Evolutionary conservation across 2,113 vertebrate species (phyloP).

Genomic region (Cyprinodon brontotheroides): DNA sequence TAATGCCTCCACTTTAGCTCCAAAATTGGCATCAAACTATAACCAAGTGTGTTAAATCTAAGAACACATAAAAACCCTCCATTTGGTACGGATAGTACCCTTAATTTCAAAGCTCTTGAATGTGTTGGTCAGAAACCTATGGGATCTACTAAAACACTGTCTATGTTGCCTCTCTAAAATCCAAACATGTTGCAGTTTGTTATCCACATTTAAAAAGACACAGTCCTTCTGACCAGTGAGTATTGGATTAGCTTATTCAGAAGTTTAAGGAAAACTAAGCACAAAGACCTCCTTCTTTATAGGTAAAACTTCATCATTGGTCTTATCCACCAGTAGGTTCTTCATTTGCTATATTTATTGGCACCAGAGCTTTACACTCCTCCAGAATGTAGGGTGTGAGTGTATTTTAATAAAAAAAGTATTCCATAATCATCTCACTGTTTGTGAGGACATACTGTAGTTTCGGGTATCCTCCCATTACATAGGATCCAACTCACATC

Average conservation of each 20-base stretch:
- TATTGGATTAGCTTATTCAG: background rate
- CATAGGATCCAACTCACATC: no score
- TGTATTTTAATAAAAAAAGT: background rate
- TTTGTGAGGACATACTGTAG: background rate
- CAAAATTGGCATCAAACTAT: no score
- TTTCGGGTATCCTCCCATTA: no score
- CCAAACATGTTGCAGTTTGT: background rate
- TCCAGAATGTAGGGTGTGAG: background rate
- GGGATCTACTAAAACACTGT: no score
- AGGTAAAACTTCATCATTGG: background rate
- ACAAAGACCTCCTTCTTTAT: background rate
- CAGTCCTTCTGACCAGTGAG: background rate
- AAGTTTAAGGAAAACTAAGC: background rate
- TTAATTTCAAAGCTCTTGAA: no score
- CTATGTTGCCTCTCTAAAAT: no score
- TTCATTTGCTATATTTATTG: background rate
- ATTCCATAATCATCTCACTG: background rate
- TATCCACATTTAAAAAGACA: background rate
- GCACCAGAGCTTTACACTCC: background rate
- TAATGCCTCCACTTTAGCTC: no score
- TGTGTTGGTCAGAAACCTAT: no score
- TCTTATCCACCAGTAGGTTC: background rate
- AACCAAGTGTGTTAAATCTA: no score
- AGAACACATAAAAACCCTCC: no score
- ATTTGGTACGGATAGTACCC: no score